A percentile compares a stretch with the other conserved stretches of the same genome.
Evolutionary conservation across 2,888 invertebrate species (phyloP).

Genomic region (Polyploca ridens): DNA sequence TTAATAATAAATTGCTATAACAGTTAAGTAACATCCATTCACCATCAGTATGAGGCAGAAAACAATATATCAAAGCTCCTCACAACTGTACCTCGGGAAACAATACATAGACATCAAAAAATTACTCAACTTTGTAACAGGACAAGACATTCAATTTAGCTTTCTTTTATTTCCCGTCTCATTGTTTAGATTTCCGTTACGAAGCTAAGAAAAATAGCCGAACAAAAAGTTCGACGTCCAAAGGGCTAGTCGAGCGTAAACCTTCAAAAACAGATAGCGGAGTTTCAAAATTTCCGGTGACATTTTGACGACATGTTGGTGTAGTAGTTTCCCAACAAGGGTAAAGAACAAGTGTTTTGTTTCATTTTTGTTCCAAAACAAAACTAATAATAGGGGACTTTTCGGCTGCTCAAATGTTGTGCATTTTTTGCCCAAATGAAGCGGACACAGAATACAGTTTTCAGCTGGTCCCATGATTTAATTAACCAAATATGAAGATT

Average conservation of each 20-base stretch:
- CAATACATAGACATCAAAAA: slow-evolving; percentile 23
- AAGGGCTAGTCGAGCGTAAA: slow-evolving; percentile 59
- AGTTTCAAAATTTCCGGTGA: slow-evolving; percentile 48
- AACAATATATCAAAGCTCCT: neutral
- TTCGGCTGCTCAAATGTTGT: neutral
- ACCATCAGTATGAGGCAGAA: neutral
- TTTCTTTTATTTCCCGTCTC: slow-evolving; percentile 61
- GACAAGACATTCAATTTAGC: slow-evolving; percentile 59
- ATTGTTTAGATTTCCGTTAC: slow-evolving; percentile 68
- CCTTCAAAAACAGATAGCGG: slow-evolving; percentile 50
- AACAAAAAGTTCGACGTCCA: slow-evolving; percentile 59
- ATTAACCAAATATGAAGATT: too few species aligned
- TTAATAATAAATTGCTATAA: neutral
- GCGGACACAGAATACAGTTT: too few species aligned
- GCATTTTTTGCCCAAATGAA: neutral
- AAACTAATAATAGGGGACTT: neutral
- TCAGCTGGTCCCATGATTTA: too few species aligned
- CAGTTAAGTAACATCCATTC: neutral
- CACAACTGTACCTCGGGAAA: neutral
- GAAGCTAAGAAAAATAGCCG: slow-evolving; percentile 56
- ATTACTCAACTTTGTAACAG: slow-evolving; percentile 52
- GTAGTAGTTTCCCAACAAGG: slow-evolving; percentile 14
- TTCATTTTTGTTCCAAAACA: slow-evolving; percentile 8
- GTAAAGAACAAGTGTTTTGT: slow-evolving; percentile 5
- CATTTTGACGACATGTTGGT: slow-evolving; percentile 20